phyloP scores from a whole-genome alignment of 1,140 invertebrate species.

The Daktulosphaira vitifoliae region DNA sequence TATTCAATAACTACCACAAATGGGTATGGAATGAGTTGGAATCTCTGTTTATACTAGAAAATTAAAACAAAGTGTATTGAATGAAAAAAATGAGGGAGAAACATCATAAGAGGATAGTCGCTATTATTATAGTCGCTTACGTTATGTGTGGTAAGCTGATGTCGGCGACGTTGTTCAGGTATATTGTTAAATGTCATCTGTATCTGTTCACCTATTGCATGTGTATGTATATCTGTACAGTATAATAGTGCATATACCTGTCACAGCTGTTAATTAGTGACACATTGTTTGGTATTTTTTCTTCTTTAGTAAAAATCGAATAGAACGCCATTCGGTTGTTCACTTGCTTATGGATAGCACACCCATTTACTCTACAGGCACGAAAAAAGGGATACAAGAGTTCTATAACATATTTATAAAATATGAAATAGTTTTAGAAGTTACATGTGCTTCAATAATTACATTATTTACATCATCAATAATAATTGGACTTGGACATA shows the following conservation, averaged over 20 bases:
- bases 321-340: conserved; percentile 27
- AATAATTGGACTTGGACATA: too few relatives aligned
- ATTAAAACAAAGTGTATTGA: too few relatives aligned
- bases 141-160: neutral
- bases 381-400: too few relatives aligned
- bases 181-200: conserved; percentile 34
- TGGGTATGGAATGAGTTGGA: too few relatives aligned
- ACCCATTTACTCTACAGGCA: conserved; percentile 13
- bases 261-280: conserved; percentile 34
- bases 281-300: conserved; percentile 26
- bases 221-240: neutral
- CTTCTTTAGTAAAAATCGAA: conserved; percentile 27
- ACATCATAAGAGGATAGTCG: neutral
- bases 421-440: too few relatives aligned
- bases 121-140: neutral
- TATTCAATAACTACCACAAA: too few relatives aligned
- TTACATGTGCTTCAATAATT: too few relatives aligned
- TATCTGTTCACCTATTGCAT: neutral
- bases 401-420: too few relatives aligned
- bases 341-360: conserved; percentile 20
- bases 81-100: neutral
- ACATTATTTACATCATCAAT: too few relatives aligned
- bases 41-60: too few relatives aligned
- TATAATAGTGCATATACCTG: conserved; percentile 23
- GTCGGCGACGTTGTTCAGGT: neutral